Conservation (phyloP, 2,888 invertebrate genomes). For the Esperia sulphurella region DNA sequence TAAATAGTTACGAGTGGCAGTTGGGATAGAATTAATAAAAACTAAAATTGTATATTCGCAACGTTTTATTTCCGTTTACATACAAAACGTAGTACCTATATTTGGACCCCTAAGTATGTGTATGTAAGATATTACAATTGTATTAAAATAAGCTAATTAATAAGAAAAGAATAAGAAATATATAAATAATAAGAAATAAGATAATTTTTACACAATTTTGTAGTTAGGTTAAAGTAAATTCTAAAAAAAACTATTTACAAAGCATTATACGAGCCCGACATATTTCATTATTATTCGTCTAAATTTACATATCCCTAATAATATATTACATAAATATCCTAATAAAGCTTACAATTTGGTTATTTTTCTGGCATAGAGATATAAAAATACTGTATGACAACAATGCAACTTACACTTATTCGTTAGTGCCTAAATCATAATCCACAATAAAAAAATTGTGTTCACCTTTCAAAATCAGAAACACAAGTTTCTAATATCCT, state of each 20-base stretch:
- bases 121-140: no score
- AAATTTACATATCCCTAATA: background rate
- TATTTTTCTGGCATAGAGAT: conserved; percentile 1
- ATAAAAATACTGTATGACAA: conserved; percentile 6
- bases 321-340: conserved; percentile 1
- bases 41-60: no score
- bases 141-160: no score
- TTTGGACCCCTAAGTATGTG: no score
- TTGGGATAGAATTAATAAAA: no score
- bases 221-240: background rate
- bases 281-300: background rate
- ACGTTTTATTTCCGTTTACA: no score
- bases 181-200: no score
- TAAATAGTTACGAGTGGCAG: no score
- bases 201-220: no score
- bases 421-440: background rate
- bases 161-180: no score
- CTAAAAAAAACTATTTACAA: background rate
- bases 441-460: background rate
- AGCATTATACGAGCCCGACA: background rate
- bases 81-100: no score
- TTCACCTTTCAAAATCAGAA: background rate
- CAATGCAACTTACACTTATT: conserved; percentile 6
- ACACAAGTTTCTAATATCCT: background rate
- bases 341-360: conserved; percentile 7